phyloP scores from a whole-genome alignment of 2,888 invertebrate genomes.

The Acronicta leporina region DNA sequence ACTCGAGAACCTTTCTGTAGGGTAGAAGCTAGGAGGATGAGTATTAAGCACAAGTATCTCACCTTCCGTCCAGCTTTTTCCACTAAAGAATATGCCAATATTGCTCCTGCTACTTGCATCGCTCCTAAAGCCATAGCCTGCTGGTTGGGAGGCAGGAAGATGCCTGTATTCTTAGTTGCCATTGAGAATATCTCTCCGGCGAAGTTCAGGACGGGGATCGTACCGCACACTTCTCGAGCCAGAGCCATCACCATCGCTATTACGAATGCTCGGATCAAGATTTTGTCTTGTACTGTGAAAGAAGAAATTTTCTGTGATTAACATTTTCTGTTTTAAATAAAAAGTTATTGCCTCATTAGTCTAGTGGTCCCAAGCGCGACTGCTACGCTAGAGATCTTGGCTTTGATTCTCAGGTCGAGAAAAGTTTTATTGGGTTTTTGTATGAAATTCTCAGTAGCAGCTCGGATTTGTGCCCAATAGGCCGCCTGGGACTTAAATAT shows the following conservation, averaged over 20 bases:
- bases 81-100: slow-evolving; percentile 74
- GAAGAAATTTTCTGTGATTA: slow-evolving; percentile 9
- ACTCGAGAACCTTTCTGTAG: too few species aligned
- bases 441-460: too few species aligned
- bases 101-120: slow-evolving; percentile 78
- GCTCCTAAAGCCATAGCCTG: slow-evolving; percentile 82
- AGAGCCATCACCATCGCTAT: slow-evolving; percentile 72
- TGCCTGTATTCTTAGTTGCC: slow-evolving; percentile 66
- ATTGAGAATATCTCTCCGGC: slow-evolving; percentile 80
- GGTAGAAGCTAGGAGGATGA: neutral
- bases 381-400: too few species aligned
- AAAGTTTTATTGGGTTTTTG: too few species aligned
- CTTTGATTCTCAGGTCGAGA: too few species aligned
- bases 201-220: slow-evolving; percentile 79
- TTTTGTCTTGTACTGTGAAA: slow-evolving; percentile 75
- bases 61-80: slow-evolving; percentile 82
- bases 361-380: too few species aligned
- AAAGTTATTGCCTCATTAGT: too few species aligned
- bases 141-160: slow-evolving; percentile 77
- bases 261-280: slow-evolving; percentile 75
- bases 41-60: neutral
- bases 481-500: too few species aligned
- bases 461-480: too few species aligned
- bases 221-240: slow-evolving; percentile 79
- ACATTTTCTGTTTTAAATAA: too few species aligned